Evolutionary conservation across 1,140 invertebrate genomes (phyloP), one percentile per base, ranked within the genome.

Genomic region (Drosophila nigrodunni): DNA sequence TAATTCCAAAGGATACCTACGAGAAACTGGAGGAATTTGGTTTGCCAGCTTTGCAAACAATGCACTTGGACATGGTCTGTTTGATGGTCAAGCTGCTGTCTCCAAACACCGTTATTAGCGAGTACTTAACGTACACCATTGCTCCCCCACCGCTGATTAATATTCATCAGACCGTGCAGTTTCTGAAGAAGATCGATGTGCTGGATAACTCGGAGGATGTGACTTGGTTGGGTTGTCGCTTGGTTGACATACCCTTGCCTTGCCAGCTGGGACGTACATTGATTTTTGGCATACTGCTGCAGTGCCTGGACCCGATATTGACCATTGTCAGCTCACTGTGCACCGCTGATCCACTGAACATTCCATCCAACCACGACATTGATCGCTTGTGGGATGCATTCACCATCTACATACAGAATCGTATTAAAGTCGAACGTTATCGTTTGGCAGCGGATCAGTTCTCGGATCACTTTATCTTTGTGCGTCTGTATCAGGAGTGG

Each of bases 231-330:
- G 95, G 95, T 1, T 94, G 95, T 70, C 96, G 98, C 82, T 92
- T 99, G 7, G 92, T 98, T 7, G 97, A 99, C 92, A 93, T 99
- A 10, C 97, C 98, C 0, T 93, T 99, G 2, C 97, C 99, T 74
- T 98, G 98, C 1, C 95, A 97, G 79, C 94, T 98, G 10, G 97
- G 97, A 3, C 98, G 98, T 93, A 97, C 98, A 95, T 93, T 99
- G 25, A 93, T 99, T 2, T 98, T 97, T 91, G 96, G 97, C 2
- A 96, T 98, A 18, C 95, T 98, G 4, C 94, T 99, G 34, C 98
- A 98, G 92, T 99, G 98, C 91, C 92, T 99, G 2, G 98, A 99
- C 93, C 98, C 98, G 5, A 94, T 99, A 25, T 93, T 99, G 21
- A 99, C 98, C 0, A 96, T 99, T 52, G 97, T 97, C 9, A 97